Base-by-base conservation (phyloP, 2,888 invertebrate species). In the Sarcophaga carnaria region DNA sequence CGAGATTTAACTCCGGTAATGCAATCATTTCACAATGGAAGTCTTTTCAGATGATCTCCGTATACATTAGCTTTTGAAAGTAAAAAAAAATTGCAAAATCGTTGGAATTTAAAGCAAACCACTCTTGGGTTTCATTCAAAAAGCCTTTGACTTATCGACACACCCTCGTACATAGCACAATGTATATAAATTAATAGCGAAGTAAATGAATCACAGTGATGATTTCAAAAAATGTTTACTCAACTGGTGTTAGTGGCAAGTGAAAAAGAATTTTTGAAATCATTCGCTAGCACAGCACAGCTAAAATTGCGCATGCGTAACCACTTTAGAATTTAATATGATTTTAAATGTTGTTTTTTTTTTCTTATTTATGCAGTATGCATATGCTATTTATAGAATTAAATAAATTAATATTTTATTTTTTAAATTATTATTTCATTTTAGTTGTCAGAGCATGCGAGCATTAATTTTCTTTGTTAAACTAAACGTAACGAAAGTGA, bases 271-370 rank as follows among this genome's bases (percentile, higher is more conserved):
- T 47, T n/a, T 67, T 49, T 27, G 45, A 54, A 12, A 63, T 69
- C 64, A 45, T 70, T 17, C 49, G 70, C 45, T 63, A 59, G 20
- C 64, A 22, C n/a, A 4, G 1, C 12, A 17, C 54, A 54, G 17
- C 54, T 79, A 59, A 74, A 84, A 20, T 80, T 70, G 75, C 79
- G 83, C 83, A 79, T 75, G 83, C 83, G 75, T 80, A 75, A 83
- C 79, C 54, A 69, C 59, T 20, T 11, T 25, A 22, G 14, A 71
- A 66, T 37, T n/a, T 54, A 67, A 20, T 47, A 25, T 12, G 12
- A 12, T 54, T 37, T 72, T 59, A 60, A 37, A 37, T 37, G 37
- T 37, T 2, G 37, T 37, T 37, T 37, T 10, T 37, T 10, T 8
- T 10, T 10, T 10, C 37, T 8, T 10, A 37, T 0, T 10, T 37